phyloP scores from a whole-genome alignment of 2,888 invertebrate species.

The Xestia ashworthii region DNA sequence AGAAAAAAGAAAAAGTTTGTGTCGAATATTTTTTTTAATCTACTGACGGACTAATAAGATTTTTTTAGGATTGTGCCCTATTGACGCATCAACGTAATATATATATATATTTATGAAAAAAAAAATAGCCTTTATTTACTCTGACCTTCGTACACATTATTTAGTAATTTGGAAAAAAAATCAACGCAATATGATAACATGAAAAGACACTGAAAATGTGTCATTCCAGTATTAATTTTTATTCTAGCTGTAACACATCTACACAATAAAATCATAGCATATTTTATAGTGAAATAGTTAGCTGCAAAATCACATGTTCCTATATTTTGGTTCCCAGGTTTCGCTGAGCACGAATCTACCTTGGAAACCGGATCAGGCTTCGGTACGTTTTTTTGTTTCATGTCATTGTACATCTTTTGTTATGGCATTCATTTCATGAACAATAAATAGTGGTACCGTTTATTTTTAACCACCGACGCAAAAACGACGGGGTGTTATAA shows the following conservation, averaged over 20 bases:
- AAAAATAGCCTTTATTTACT: too few relatives aligned
- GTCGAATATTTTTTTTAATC: too few relatives aligned
- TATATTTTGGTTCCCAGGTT: slow-evolving; percentile 47
- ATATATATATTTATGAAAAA: too few relatives aligned
- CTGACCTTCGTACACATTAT: too few relatives aligned
- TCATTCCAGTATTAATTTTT: background rate
- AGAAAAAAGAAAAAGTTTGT: too few relatives aligned
- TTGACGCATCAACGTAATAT: too few relatives aligned
- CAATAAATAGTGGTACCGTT: background rate
- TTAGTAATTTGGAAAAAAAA: too few relatives aligned
- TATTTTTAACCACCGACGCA: background rate
- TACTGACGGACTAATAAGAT: too few relatives aligned
- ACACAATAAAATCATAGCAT: background rate
- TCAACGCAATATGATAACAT: background rate
- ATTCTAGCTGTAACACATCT: background rate
- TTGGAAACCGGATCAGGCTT: slow-evolving; percentile 65
- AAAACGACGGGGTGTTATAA: too few relatives aligned
- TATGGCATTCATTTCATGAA: background rate
- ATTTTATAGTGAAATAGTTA: background rate
- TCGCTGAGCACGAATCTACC: slow-evolving; percentile 54
- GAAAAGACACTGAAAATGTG: background rate
- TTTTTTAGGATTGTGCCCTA: too few relatives aligned
- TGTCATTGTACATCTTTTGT: background rate
- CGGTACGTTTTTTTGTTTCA: slow-evolving; percentile 32
- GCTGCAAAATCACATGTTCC: background rate